Evolutionary conservation across 2,888 invertebrate species (phyloP).

Genomic region (Dryobota labecula): DNA sequence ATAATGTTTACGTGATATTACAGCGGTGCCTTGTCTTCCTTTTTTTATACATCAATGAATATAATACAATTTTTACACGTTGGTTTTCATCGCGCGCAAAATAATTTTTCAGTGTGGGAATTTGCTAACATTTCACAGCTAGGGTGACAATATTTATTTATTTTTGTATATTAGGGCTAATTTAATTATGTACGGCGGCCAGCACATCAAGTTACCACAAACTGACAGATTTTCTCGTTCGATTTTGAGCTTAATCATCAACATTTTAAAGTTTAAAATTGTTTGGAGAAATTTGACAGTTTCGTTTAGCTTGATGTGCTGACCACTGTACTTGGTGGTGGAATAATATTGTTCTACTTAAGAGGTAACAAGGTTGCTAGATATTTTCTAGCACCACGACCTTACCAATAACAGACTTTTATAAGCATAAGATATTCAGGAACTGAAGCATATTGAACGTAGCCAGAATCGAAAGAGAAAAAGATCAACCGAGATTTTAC

Average conservation of each 20-base stretch:
- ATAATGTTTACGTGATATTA: too few species aligned
- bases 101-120: not conserved
- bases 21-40: too few species aligned
- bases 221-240: too few species aligned
- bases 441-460: constrained; percentile 23
- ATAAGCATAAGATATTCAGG: constrained; percentile 18
- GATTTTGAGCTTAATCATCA: too few species aligned
- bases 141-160: constrained; percentile 10
- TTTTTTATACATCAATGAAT: too few species aligned
- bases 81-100: not conserved
- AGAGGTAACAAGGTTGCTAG: constrained; percentile 57
- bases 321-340: too few species aligned
- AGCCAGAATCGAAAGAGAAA: constrained; percentile 14
- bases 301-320: too few species aligned
- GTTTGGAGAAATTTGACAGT: too few species aligned
- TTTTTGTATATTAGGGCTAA: not conserved
- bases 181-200: constrained; percentile 18
- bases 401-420: constrained; percentile 7
- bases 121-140: constrained; percentile 17
- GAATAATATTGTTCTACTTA: constrained; percentile 44
- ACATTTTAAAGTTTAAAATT: too few species aligned
- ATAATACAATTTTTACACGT: not conserved
- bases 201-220: too few species aligned
- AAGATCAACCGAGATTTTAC: not conserved
- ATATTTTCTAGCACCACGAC: constrained; percentile 56